Percentiles rank a stretch among this genome's conserved stretches.
phyloP scores from a whole-genome alignment of 2,888 invertebrate genomes.

The Eristalis pertinax region DNA sequence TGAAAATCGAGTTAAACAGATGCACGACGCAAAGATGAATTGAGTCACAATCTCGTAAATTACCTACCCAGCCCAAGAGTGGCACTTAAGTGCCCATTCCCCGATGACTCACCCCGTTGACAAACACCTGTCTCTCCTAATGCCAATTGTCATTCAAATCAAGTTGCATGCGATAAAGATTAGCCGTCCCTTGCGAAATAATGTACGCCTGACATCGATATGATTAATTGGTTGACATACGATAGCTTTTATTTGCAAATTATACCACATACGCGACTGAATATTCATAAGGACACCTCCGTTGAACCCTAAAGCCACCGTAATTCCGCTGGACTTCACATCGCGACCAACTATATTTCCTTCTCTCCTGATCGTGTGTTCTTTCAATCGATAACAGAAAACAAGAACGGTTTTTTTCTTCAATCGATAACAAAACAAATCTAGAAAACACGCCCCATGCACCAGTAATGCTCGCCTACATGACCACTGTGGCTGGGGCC shows the following conservation, averaged over 20 bases:
- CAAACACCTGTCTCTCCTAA: background rate
- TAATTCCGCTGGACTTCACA: conserved; percentile 8
- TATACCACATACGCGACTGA: conserved; percentile 52
- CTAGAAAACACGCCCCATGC: background rate
- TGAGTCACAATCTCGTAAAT: background rate
- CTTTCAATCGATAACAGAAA: conserved; percentile 36
- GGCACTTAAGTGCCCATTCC: background rate
- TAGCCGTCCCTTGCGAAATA: background rate
- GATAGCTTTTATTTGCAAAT: conserved; percentile 59
- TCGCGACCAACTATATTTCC: conserved; percentile 1
- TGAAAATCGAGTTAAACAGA: no score
- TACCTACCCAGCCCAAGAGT: background rate
- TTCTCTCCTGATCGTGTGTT: background rate
- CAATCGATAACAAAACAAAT: conserved; percentile 34
- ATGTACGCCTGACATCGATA: background rate
- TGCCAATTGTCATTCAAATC: background rate
- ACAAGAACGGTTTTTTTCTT: conserved; percentile 5
- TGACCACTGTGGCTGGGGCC: conserved; percentile 2
- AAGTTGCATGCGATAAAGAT: background rate
- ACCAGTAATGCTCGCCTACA: conserved; percentile 65
- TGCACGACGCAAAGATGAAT: no score
- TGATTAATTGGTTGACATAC: conserved; percentile 26
- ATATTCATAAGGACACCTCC: conserved; percentile 51
- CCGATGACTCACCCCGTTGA: background rate
- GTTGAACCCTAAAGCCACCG: background rate